Evolutionary conservation across 64 coral and sea anemone genomes (phyloP), one percentile per base, ranked within the genome.

Genomic region (Platygyra sinensis): DNA sequence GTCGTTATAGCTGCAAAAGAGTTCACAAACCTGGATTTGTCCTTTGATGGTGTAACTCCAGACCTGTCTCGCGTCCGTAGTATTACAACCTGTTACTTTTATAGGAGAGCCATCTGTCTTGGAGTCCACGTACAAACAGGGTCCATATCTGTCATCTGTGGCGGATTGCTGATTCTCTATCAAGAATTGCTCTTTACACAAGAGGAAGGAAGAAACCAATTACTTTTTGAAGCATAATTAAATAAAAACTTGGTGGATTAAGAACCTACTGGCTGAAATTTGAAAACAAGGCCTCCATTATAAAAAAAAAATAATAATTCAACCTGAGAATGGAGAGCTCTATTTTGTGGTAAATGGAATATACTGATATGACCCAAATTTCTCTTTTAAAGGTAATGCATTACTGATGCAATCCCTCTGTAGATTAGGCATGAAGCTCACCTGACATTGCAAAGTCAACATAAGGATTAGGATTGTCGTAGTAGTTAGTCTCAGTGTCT

Each of bases 81-180:
- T 87, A 39, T 95, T 98, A 73, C 96, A 98, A 42, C 89, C 96
- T 5, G 96, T 98, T 31, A 98, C 84, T 79, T 95, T 95, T 19
- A 98, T 72, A 16, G 75, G 25, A 6, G 77, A 52, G 16, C 87
- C 90, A 27, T 98, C 93, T 10, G 57, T 78, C 73, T 91, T 98
- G 30, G 90, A 93, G 49, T 95, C 93, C n/a, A 93, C 90, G 59
- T 89, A 98, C 30, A 98, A 65, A 91, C 96, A 98, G 6, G 89
- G 87, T 30, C 96, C 96, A 51, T 86, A 92, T 33, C 90, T 92
- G 11, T 95, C 94, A 72, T 93, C 91, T 13, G 86, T 93, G 0
- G 90, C 83, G 7, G 96, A 92, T 73, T 98, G 96, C 64, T 95
- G 94, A 38, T 95, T 98, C 65, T 98, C 96, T 64, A 98, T 98